phyloP scores from a whole-genome alignment of 1,140 invertebrate species.

The Drosophila cardini region DNA sequence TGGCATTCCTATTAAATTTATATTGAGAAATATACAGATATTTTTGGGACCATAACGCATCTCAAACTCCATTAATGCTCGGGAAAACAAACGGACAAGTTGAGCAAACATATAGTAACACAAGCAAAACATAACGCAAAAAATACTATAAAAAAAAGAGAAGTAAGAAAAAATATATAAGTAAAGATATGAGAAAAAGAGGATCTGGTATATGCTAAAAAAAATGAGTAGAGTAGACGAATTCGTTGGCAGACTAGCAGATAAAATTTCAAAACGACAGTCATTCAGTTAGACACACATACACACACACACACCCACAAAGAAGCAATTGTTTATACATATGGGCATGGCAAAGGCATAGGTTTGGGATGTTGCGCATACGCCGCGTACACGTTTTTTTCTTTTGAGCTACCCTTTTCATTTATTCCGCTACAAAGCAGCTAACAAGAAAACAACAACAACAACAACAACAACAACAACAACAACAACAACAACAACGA shows the following conservation, averaged over 20 bases:
- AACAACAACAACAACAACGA: constrained; percentile 19
- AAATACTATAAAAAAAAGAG: constrained; percentile 8
- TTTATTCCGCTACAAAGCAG: constrained; percentile 41
- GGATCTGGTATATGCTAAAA: constrained; percentile 1
- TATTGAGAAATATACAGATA: too few relatives aligned
- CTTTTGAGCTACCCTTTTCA: constrained; percentile 20
- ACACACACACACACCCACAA: constrained; percentile 7
- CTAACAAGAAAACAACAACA: constrained; percentile 4
- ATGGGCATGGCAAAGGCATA: not conserved
- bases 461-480: constrained; percentile 21
- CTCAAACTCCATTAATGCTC: not conserved
- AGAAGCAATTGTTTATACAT: constrained; percentile 41
- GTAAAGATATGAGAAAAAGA: constrained; percentile 4
- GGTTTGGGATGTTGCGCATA: constrained; percentile 44
- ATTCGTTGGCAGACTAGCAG: constrained; percentile 35
- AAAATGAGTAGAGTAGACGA: constrained; percentile 38
- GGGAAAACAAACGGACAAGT: constrained; percentile 36
- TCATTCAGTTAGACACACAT: constrained; percentile 31
- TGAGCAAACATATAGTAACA: constrained; percentile 33
- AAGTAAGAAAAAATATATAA: not conserved
- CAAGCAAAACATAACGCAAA: constrained; percentile 15
- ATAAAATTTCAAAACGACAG: constrained; percentile 38
- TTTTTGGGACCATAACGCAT: too few relatives aligned
- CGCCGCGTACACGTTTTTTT: constrained; percentile 38
- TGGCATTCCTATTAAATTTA: not conserved